These are phyloP conservation scores for Erebia epiphron DNA, from an alignment of 2,888 invertebrate genomes.

Conservation along the genomic window DNA sequence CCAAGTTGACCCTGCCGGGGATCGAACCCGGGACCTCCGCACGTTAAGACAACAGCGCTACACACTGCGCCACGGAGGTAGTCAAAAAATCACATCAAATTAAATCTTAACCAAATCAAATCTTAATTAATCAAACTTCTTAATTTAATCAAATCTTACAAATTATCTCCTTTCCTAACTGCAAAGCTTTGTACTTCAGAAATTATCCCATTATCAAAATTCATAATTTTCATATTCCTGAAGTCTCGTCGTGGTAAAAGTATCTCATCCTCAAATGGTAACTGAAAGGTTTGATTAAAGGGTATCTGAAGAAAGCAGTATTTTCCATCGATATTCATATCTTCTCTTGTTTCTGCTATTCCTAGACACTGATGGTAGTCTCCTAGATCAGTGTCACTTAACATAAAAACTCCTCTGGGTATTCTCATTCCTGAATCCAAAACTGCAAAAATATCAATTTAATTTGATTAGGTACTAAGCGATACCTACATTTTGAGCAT, in stretches of 20 bases:
- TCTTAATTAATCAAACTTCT: no score
- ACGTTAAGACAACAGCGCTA: no score
- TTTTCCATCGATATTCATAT: slow-evolving; percentile 52
- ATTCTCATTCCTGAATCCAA: slow-evolving; percentile 51
- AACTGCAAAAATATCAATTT: slow-evolving; percentile 44
- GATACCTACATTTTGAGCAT: neutral
- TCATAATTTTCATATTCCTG: slow-evolving; percentile 23
- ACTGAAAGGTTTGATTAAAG: slow-evolving; percentile 43
- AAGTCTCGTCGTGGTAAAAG: slow-evolving; percentile 7
- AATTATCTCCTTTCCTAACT: neutral
- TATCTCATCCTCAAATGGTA: slow-evolving; percentile 27
- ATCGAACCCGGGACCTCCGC: no score
- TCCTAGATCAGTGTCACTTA: slow-evolving; percentile 50
- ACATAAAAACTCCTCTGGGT: slow-evolving; percentile 50
- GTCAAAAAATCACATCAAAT: no score
- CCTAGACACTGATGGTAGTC: slow-evolving; percentile 54
- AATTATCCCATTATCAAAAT: slow-evolving; percentile 20
- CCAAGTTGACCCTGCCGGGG: no score
- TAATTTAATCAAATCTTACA: no score
- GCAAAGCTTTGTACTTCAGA: slow-evolving; percentile 23
- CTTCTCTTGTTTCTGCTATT: slow-evolving; percentile 43
- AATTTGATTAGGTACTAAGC: neutral
- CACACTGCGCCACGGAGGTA: no score
- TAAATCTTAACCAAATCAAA: no score
- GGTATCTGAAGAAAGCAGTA: slow-evolving; percentile 55